A percentile compares a stretch with the other conserved stretches of the same genome.
phyloP scores from a whole-genome alignment of 1,140 invertebrate genomes.

The Microplitis mediator region DNA sequence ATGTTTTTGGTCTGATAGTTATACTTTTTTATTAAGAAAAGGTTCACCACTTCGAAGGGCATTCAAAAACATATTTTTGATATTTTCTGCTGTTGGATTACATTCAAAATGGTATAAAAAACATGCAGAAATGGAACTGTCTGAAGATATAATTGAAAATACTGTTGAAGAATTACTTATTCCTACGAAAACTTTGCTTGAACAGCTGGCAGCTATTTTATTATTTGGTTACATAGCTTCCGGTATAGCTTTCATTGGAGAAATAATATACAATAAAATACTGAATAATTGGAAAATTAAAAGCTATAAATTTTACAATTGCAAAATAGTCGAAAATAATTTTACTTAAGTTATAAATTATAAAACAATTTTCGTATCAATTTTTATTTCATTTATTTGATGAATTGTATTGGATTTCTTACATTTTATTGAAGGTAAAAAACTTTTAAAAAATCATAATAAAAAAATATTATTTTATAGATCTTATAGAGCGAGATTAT shows the following conservation, averaged over 20 bases:
- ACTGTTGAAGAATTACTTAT: background rate
- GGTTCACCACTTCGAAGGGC: conserved; percentile 17
- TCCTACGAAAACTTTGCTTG: background rate
- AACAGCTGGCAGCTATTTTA: conserved; percentile 5
- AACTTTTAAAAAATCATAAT: too few relatives aligned
- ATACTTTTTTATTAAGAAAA: conserved; percentile 16
- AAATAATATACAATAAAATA: conserved; percentile 2
- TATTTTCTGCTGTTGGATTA: conserved; percentile 8
- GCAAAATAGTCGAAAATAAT: background rate
- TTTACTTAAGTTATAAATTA: background rate
- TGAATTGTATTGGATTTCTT: too few relatives aligned
- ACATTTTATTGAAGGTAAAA: too few relatives aligned
- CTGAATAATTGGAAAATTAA: background rate
- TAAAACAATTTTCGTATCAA: background rate
- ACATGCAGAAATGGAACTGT: background rate
- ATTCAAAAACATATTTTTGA: background rate
- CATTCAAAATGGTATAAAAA: conserved; percentile 17
- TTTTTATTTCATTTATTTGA: too few relatives aligned
- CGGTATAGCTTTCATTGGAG: conserved; percentile 9
- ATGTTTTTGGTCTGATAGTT: conserved; percentile 30
- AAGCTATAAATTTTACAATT: background rate
- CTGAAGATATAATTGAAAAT: background rate
- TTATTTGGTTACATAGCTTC: conserved; percentile 1
- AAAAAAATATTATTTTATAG: too few relatives aligned
- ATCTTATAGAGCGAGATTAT: too few relatives aligned